Evolutionary conservation across 2,113 vertebrate species (phyloP), one percentile per base, ranked within the genome.

Genomic region (Heterotis niloticus): DNA sequence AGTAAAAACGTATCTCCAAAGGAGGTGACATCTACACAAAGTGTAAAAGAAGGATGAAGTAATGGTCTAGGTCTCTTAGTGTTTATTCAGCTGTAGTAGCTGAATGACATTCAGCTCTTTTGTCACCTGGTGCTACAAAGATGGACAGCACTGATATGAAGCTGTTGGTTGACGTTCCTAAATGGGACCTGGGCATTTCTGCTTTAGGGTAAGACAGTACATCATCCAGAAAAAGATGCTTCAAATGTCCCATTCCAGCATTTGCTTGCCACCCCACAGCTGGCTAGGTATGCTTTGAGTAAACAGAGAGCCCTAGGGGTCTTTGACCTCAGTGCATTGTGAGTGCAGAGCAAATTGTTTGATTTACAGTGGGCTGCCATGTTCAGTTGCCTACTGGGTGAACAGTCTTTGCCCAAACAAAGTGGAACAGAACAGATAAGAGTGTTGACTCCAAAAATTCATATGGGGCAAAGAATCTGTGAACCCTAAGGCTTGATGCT

Each of bases 401-500:
- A 66, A 34, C 26, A 44, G 4, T 26, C 75, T 24, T 10, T 11
- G 18, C 26, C 23, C 0, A 10, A n/a, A 34, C 82, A 86, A 80
- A 82, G 80, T 77, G 73, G 66, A 52, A 82, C 80, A 73, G 77
- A 74, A 79, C 78, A 0, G 44, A 7, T 44, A 4, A 7, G 34
- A 44, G 83, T 81, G 68, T 86, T 64, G 18, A 68, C 78, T 84
- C 7, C 18, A 28, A 14, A 72, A 79, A 79, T 77, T 24, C 73
- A 76, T n/a, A 16, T 77, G 34, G 78, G 80, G 83, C 83, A 44
- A 44, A 44, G 7, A 2, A 44, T 44, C 34, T 44, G 7, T 44
- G 7, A 44, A 44, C 34, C 34, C 7, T 44, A 7, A 44, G 7
- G 7, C 34, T 4, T 44, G 34, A 44, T 44, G 34, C 34, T 44